phyloP scores from a whole-genome alignment of 2,113 vertebrate species.

The Poecilia latipinna region DNA sequence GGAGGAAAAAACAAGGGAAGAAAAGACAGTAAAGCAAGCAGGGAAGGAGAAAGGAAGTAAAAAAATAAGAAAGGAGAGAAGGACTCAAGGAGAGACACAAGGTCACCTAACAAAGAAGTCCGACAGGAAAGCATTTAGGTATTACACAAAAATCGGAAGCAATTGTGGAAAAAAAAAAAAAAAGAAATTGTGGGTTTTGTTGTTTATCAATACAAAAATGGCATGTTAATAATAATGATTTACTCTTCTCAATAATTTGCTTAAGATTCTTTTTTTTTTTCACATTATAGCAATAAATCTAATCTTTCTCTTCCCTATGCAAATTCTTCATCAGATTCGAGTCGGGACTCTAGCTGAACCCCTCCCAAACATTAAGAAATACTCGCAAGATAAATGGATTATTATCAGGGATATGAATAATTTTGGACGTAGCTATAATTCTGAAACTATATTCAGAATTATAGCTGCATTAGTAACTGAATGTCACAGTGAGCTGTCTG shows the following conservation, averaged over 20 bases:
- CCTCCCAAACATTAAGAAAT: neutral
- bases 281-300: neutral
- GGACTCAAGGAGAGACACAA: too few relatives aligned
- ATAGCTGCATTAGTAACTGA: neutral
- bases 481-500: neutral
- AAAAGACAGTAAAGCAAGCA: too few relatives aligned
- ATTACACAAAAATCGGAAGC: neutral
- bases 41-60: too few relatives aligned
- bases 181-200: too few relatives aligned
- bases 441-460: neutral
- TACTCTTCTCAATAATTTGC: neutral
- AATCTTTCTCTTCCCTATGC: neutral
- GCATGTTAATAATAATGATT: neutral
- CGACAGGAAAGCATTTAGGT: neutral
- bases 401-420: neutral
- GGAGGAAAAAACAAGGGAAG: too few relatives aligned
- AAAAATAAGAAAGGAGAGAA: too few relatives aligned
- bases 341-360: neutral
- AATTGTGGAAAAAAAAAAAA: neutral
- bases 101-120: neutral
- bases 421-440: neutral
- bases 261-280: neutral
- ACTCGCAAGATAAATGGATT: neutral
- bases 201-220: too few relatives aligned
- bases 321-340: neutral